Conservation (phyloP, 2,113 vertebrate species). For the Clarias gariepinus region DNA sequence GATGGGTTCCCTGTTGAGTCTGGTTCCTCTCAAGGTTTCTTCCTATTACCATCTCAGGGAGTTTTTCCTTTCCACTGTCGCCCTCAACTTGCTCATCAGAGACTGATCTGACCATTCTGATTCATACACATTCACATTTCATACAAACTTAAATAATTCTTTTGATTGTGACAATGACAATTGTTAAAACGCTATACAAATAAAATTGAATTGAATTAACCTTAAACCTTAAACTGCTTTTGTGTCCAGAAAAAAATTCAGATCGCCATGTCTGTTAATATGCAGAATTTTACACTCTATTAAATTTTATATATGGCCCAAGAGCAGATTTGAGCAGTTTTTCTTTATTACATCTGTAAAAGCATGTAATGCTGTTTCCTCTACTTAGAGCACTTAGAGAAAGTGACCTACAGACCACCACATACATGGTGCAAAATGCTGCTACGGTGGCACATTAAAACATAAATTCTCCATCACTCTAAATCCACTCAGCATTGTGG, state of each 20-base stretch:
- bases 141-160: no score
- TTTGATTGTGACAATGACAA: no score
- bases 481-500: background rate
- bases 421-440: background rate
- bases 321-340: background rate
- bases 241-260: background rate
- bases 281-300: no score
- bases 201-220: no score
- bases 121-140: no score
- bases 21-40: no score
- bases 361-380: background rate
- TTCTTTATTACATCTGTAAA: background rate
- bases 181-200: no score
- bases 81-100: no score
- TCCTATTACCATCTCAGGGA: no score
- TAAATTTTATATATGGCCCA: background rate
- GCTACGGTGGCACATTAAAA: background rate
- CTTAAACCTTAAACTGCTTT: background rate
- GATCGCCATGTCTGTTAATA: background rate
- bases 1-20: no score
- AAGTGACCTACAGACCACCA: conserved; percentile 3
- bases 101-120: no score
- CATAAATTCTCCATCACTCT: background rate
- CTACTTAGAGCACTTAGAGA: conserved; percentile 1
- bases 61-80: no score